Base-by-base conservation (phyloP, 2,113 vertebrate genomes). In the Dasyprocta punctata region DNA sequence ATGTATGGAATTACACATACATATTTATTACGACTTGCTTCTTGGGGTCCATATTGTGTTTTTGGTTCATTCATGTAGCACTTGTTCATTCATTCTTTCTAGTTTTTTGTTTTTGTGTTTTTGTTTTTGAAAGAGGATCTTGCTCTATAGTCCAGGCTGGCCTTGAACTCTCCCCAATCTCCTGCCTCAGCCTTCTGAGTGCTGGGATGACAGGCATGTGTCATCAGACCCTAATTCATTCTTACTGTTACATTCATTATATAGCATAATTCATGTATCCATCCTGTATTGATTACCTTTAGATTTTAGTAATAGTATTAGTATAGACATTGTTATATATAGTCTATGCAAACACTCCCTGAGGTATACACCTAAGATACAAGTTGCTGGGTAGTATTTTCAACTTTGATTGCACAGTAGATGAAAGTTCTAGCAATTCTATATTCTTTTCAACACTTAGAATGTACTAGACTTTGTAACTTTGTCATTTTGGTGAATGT, bases 281-380 rank as follows among this genome's bases (percentile, higher is more conserved):
- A 67, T 22, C 28, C n/a, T 58, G 19, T 33, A 69, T 54, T 77
- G 30, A 41, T 36, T 78, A 89, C 17, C 26, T 85, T 92, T 85
- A 84, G 75, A 89, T 89, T 90, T 97, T 87, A 90, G 77, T 89
- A 90, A 93, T 1, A 65, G 38, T 41, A 81, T 22, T 38, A 36
- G 13, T 78, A 75, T 49, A 87, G 54, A 82, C 56, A 85, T 60
- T 9, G 30, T 60, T 78, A 56, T 67, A 88, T 5, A n/a, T 30
- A 30, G 80, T 19, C 67, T 69, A 20, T n/a, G 17, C 67, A n/a
- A n/a, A n/a, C 36, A 69, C 17, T 69, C 36, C 7, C 36, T 69
- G 67, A n/a, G 36, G 67, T n/a, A 69, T 16, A n/a, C 54, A 63
- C 20, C 41, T 49, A 90, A 94, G 33, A 88, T 80, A 86, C 33